Evolutionary conservation across 1,140 invertebrate species (phyloP), one percentile per base, ranked within the genome.

Genomic region (Whitmania pigra): DNA sequence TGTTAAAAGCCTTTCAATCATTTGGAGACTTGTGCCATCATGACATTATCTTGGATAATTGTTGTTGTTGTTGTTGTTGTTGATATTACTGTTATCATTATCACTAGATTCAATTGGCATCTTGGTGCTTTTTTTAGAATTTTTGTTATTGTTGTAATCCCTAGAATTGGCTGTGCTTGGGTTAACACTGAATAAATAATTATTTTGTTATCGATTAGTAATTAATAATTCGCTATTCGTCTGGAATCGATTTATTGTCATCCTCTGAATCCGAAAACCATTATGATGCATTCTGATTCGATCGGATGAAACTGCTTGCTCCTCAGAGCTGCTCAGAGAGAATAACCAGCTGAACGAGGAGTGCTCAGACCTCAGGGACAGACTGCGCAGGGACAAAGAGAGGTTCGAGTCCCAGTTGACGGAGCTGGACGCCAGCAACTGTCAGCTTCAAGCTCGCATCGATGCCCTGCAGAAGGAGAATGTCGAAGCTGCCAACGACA

Each of bases 321-420:
- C 29, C 29, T 43, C 29, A 70, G 69, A 53, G 17, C 69, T 70
- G 5, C 36, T 70, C 31, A 43, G 49, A 53, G 69, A 70, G 43
- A 70, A 70, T 18, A 53, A 25, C n/a, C 40, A 70, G 69, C 69
- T 70, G 20, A 53, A 36, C 18, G 69, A 70, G 15, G 69, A 70
- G 18, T 36, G n/a, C 20, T 1, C 18, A 18, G 31, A 53, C 11
- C 40, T 70, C 36, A 70, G 49, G 43, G 22, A 49, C 17, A 49
- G 49, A 22, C 69, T 70, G n/a, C 22, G 25, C 25, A 53, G 49
- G n/a, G 69, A 70, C 31, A 70, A 40, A 13, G 36, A 70, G 13
- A 49, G 40, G 31, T 53, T 49, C 43, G 69, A 70, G 53, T 43
- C 25, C n/a, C 69, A 53, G 17, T 40, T 70, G 36, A 17, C 22